These are phyloP conservation scores for Pasiphila rectangulata DNA, from an alignment of 2,888 invertebrate species.

Conservation along the genomic window DNA sequence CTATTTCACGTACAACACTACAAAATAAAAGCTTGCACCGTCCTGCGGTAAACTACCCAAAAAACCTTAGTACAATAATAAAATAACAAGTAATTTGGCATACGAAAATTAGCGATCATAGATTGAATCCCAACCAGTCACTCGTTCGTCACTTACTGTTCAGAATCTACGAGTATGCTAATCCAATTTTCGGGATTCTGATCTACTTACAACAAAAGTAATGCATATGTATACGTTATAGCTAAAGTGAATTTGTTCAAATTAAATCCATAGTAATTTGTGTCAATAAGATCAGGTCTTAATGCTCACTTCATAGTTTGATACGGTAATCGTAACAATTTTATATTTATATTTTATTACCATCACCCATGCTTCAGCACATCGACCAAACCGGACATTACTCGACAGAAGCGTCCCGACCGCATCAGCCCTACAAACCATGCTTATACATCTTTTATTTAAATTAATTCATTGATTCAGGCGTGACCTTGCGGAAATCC, in stretches of 20 bases:
- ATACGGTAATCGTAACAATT: too few species aligned
- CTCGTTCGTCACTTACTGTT: constrained; percentile 45
- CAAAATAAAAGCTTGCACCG: constrained; percentile 7
- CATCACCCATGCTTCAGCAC: constrained; percentile 3
- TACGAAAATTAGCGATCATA: background rate
- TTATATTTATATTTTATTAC: background rate
- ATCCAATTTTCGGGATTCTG: constrained; percentile 47
- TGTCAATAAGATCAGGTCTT: too few species aligned
- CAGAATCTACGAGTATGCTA: constrained; percentile 48
- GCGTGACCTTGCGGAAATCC: too few species aligned
- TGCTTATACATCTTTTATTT: too few species aligned
- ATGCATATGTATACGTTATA: constrained; percentile 22
- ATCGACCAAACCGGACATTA: constrained; percentile 8
- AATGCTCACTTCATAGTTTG: too few species aligned
- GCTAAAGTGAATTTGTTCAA: background rate
- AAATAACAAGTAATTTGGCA: constrained; percentile 23
- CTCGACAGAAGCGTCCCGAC: too few species aligned
- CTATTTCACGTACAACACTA: background rate
- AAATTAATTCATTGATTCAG: too few species aligned
- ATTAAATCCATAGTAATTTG: too few species aligned
- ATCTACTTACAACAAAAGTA: constrained; percentile 60
- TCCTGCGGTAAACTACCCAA: constrained; percentile 14
- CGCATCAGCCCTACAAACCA: too few species aligned
- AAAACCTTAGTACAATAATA: constrained; percentile 5
- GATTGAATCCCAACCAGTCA: background rate